These are phyloP conservation scores for Drosophila fungiperda DNA, from an alignment of 2,888 invertebrate genomes.

Conservation along the genomic window DNA sequence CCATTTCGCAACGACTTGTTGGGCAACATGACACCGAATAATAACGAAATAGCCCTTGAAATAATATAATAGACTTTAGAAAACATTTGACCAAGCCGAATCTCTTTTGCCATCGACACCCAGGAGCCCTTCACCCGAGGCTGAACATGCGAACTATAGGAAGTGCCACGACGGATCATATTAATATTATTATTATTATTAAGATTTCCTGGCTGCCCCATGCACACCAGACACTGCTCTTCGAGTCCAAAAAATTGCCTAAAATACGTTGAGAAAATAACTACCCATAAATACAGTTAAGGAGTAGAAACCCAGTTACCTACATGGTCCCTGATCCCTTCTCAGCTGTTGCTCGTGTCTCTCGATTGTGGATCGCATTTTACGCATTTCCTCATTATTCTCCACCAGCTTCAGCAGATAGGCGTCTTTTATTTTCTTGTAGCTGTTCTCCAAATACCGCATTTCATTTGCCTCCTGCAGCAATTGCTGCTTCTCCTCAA, in stretches of 20 bases:
- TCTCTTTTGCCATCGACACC: neutral
- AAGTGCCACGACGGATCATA: neutral
- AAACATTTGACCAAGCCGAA: constrained; percentile 2
- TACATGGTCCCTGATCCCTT: constrained; percentile 9
- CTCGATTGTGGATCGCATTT: constrained; percentile 29
- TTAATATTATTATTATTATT: neutral
- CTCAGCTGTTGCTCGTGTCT: constrained; percentile 2
- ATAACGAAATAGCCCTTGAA: neutral
- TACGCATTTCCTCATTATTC: constrained; percentile 42
- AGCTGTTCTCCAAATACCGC: constrained; percentile 40
- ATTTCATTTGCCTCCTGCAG: constrained; percentile 60
- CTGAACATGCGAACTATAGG: neutral
- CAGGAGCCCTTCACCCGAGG: neutral
- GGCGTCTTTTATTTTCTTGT: constrained; percentile 36
- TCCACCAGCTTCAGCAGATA: constrained; percentile 40
- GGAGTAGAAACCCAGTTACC: neutral
- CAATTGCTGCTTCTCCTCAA: constrained; percentile 54
- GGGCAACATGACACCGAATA: constrained; percentile 28
- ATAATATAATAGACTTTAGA: constrained; percentile 3
- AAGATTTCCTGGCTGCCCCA: neutral
- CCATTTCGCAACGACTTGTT: constrained; percentile 21
- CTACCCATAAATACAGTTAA: neutral
- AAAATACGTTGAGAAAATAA: constrained; percentile 11
- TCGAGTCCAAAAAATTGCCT: constrained; percentile 15
- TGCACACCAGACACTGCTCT: neutral